A percentile compares a stretch with the other conserved stretches of the same genome.
These are phyloP conservation scores for Liasis olivaceus DNA, from an alignment of 2,797 vertebrate species.

Conservation along the genomic window DNA sequence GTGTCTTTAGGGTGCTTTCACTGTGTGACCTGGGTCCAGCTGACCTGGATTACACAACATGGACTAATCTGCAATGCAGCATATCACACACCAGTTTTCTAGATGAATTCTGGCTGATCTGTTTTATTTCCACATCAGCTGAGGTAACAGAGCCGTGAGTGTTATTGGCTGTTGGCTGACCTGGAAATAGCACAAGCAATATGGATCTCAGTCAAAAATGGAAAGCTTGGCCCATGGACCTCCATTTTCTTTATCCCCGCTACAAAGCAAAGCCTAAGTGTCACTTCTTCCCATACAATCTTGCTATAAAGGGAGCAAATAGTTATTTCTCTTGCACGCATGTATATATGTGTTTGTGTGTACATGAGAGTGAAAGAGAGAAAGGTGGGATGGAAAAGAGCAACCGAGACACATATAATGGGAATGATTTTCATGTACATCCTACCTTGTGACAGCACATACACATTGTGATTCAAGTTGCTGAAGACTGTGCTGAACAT, in stretches of 20 bases:
- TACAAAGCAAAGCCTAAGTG: neutral
- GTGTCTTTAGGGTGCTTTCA: neutral
- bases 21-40: neutral
- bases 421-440: neutral
- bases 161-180: slow-evolving; percentile 25
- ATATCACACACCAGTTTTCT: neutral
- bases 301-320: neutral
- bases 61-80: neutral
- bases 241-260: too few relatives aligned
- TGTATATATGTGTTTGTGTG: neutral
- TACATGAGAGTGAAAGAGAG: neutral
- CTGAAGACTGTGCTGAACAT: too few relatives aligned
- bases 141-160: slow-evolving; percentile 19
- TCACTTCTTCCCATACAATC: neutral
- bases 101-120: slow-evolving; percentile 27
- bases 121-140: slow-evolving; percentile 29
- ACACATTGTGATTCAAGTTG: neutral
- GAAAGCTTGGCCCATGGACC: neutral
- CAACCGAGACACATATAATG: neutral
- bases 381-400: neutral
- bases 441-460: neutral
- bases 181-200: slow-evolving; percentile 16
- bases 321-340: neutral
- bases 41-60: neutral
- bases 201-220: neutral